phyloP scores from a whole-genome alignment of 2,113 vertebrate genomes.

The Ageneiosus marmoratus region DNA sequence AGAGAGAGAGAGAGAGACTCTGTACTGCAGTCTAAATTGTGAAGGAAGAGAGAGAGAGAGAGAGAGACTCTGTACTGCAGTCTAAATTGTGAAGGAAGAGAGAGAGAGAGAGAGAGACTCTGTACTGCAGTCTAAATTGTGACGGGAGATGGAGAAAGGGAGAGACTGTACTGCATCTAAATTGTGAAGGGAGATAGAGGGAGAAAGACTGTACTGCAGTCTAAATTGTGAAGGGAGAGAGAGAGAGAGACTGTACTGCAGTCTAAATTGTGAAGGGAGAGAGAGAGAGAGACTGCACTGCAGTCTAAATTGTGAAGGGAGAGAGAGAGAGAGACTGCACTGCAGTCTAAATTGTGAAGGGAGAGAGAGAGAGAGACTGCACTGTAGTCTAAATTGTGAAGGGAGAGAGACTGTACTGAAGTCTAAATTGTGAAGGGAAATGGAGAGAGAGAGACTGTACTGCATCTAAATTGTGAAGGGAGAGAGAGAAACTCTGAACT shows the following conservation, averaged over 20 bases:
- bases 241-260: background rate
- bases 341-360: no score
- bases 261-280: no score
- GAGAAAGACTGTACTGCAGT: background rate
- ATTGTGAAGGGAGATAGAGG: no score
- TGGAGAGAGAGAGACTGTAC: no score
- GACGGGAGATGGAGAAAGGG: background rate
- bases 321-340: background rate
- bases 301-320: no score
- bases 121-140: no score
- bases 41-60: background rate
- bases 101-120: background rate
- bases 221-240: background rate
- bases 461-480: background rate
- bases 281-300: background rate
- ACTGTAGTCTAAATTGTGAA: no score
- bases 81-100: background rate
- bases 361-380: no score
- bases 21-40: background rate
- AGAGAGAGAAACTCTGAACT: no score
- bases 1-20: no score
- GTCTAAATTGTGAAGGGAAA: background rate
- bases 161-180: no score
- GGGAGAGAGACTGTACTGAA: no score
- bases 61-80: slow-evolving; percentile 3